Percentiles rank a stretch among this genome's conserved stretches.
Conservation (phyloP, 1,140 invertebrate species). For the Drosophila nannoptera region DNA sequence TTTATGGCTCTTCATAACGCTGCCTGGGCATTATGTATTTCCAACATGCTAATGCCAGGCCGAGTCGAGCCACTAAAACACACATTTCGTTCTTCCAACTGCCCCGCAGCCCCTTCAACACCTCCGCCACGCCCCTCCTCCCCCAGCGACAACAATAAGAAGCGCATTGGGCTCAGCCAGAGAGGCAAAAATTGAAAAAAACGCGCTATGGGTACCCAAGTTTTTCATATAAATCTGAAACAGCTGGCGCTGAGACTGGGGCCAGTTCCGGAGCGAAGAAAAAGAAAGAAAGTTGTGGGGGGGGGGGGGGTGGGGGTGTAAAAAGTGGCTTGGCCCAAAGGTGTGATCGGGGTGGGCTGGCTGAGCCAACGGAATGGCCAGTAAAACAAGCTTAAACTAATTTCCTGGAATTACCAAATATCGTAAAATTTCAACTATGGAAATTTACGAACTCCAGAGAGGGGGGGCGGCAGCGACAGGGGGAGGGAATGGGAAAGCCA, state of each 20-base stretch:
- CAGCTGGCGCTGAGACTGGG: constrained; percentile 43
- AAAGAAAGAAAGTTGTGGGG: constrained; percentile 3
- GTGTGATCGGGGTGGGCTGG: neutral
- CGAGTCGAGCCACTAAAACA: constrained; percentile 61
- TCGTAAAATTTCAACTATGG: constrained; percentile 6
- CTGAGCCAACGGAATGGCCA: neutral
- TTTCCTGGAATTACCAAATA: neutral
- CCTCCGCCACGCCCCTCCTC: too few species aligned
- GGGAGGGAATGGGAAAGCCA: neutral
- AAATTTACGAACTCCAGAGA: constrained; percentile 1
- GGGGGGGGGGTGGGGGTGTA: constrained; percentile 30
- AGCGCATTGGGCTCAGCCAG: constrained; percentile 17
- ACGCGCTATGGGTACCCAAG: constrained; percentile 47
- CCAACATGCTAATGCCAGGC: constrained; percentile 63
- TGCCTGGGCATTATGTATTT: constrained; percentile 53
- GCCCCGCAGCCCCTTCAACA: too few species aligned
- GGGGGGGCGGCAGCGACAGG: too few species aligned
- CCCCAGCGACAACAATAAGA: constrained; percentile 15
- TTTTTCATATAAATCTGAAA: constrained; percentile 69
- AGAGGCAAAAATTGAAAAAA: constrained; percentile 63
- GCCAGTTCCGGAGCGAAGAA: neutral
- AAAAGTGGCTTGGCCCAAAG: constrained; percentile 32
- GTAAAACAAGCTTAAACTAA: constrained; percentile 3
- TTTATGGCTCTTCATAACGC: constrained; percentile 50
- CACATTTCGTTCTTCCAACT: constrained; percentile 47